Base-by-base conservation (phyloP, 2,888 invertebrate genomes). In the Lasioglossum vierecki region DNA sequence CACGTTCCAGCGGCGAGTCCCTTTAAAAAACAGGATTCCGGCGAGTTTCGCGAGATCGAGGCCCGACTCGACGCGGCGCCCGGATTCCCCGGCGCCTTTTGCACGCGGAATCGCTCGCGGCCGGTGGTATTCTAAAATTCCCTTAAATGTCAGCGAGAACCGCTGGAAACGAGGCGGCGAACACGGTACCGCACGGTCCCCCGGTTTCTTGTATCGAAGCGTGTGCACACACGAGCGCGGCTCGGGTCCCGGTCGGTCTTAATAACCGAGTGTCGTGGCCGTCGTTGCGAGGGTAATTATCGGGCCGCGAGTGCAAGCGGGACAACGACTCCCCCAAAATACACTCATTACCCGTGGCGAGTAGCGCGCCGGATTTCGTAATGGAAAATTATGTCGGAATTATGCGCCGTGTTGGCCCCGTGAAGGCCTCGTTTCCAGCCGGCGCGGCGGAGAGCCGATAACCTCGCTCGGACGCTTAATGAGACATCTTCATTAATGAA, bases 401-500 rank as follows among this genome's bases (percentile, higher is more conserved):
- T 83, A 88, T 84, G 83, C 82, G 76, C 68, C 84, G 66, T 9
- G 53, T n/a, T 70, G 60, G 66, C 4, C 57, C 30, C 83, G 53
- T 44, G 53, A 80, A 84, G 83, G 70, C 83, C 85, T 87, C 84
- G 84, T 90, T 90, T 87, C 78, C 81, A 85, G 74, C 35, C 79
- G n/a, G 30, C 41, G 57, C 78, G 18, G 18, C 41, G 53, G 72
- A 76, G 66, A 88, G 84, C 80, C 88, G 89, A 90, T 90, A 90
- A 87, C 90, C 90, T 87, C 88, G 90, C 68, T 66, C 82, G 73
- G 76, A 74, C 83, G 90, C 76, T 90, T 90, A 90, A 90, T 86
- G 89, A 90, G 89, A 90, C 89, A 80, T 88, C 90, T 85, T 90
- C 87, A 88, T 90, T 89, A 90, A 90, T 87, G 83, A 89, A 88